Percentiles rank a stretch among this genome's conserved stretches.
Evolutionary conservation across 2,797 vertebrate genomes (phyloP).

Genomic region (Mycteria americana): DNA sequence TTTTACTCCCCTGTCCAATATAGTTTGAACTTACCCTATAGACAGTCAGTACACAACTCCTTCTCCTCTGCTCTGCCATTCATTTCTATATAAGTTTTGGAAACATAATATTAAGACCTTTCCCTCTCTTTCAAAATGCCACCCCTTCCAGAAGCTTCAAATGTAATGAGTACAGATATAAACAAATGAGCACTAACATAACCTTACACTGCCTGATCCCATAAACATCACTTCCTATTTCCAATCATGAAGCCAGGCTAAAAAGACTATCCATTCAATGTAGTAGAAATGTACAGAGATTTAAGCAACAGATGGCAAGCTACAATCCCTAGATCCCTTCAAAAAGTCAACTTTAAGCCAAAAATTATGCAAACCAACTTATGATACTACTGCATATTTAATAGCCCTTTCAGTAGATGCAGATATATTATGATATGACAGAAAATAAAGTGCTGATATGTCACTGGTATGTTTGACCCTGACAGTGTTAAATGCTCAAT

Average conservation of each 20-base stretch:
- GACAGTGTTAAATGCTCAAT: neutral
- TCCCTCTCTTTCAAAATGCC: neutral
- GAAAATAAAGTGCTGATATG: neutral
- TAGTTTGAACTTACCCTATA: neutral
- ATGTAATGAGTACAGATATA: neutral
- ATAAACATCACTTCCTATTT: neutral
- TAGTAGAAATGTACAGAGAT: neutral
- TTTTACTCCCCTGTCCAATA: neutral
- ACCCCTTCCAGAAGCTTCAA: neutral
- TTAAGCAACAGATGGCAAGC: slow-evolving; percentile 24
- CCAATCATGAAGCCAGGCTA: neutral
- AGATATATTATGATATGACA: neutral
- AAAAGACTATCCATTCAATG: neutral
- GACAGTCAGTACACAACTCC: neutral
- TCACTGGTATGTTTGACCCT: neutral
- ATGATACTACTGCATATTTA: neutral
- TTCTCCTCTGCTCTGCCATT: neutral
- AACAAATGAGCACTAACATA: neutral
- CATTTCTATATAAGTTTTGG: neutral
- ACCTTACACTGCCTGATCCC: neutral
- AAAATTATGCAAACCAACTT: neutral
- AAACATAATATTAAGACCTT: neutral
- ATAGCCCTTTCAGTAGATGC: neutral
- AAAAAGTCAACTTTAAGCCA: neutral
- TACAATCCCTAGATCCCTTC: neutral